Conservation (phyloP, 2,113 vertebrate species). For the Lasiurus borealis region DNA sequence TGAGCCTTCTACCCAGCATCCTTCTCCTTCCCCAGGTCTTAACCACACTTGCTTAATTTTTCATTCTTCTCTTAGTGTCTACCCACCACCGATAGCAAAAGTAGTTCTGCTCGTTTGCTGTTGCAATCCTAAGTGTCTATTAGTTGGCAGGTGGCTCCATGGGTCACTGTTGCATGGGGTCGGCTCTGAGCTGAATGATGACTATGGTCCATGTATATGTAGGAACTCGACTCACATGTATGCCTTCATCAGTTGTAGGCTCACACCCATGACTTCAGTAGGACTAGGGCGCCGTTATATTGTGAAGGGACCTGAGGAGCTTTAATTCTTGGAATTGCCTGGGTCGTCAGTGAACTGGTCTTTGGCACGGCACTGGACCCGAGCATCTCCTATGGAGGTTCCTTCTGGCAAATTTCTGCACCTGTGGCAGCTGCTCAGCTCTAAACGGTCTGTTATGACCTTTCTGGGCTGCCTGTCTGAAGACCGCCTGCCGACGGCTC, state of each 20-base stretch:
- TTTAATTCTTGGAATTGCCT: too few relatives aligned
- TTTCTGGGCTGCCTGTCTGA: background rate
- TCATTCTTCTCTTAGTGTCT: background rate
- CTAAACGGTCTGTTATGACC: background rate
- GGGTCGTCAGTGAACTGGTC: too few relatives aligned
- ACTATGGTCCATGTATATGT: too few relatives aligned
- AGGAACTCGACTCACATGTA: too few relatives aligned
- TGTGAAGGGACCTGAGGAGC: background rate
- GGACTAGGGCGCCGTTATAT: background rate
- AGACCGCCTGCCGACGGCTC: background rate
- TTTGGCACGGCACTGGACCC: background rate
- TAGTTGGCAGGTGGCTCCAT: background rate
- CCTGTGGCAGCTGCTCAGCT: background rate
- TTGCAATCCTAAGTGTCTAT: background rate
- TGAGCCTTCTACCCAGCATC: too few relatives aligned
- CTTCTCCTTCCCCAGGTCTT: too few relatives aligned
- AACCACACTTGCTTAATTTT: background rate
- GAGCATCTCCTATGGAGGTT: background rate
- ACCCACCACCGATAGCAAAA: background rate
- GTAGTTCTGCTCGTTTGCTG: background rate
- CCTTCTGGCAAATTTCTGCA: background rate
- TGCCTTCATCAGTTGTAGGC: background rate
- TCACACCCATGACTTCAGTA: background rate
- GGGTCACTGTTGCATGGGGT: background rate
- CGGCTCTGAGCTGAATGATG: background rate